Base-by-base conservation (phyloP, 2,888 invertebrate genomes). In the Acleris cristana region DNA sequence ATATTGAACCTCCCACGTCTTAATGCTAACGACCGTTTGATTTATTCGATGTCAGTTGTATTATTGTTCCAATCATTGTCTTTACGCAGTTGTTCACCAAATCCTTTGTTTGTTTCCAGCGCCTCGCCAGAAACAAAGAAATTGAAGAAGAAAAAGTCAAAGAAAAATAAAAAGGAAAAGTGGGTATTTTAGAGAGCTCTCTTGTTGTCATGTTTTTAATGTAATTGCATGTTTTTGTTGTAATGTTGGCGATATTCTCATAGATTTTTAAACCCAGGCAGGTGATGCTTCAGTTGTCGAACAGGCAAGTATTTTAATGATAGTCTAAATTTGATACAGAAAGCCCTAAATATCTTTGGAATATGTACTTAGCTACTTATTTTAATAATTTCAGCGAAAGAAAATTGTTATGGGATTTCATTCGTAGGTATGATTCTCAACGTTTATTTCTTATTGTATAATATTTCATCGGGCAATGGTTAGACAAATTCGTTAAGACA, bases 61-160 rank as follows among this genome's bases (percentile, higher is more conserved):
- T 55, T 66, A 4, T 56, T 51, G 14, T 40, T 30, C 34, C 21
- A 12, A 6, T 16, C n/a, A 21, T 34, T 55, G 12, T 30, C 21
- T 21, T 53, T n/a, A 45, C 21, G 4, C 56, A 56, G 16, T 52
- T 62, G 61, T 34, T 62, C 34, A 53, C 14, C 3, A 18, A 40
- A 18, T 10, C 6, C 18, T 61, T 53, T 53, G 49, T 66, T 61
- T 56, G 12, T 16, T 60, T 48, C 2, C 89, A 96, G 96, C 80
- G 94, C 95, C 54, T 95, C 96, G 61, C 95, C 95, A 74, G 96
- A 96, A 79, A 93, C 94, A 30, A 96, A 95, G 87, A 95, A 95
- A 81, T 92, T 95, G 72, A 96, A 96, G 90, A 96, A 96, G 94
- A 96, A 96, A 90, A 96, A 96, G 84, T 94, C 95, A 0, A 96